Evolutionary conservation across 2,888 invertebrate genomes (phyloP).

Genomic region (Drosophila sordidapex): DNA sequence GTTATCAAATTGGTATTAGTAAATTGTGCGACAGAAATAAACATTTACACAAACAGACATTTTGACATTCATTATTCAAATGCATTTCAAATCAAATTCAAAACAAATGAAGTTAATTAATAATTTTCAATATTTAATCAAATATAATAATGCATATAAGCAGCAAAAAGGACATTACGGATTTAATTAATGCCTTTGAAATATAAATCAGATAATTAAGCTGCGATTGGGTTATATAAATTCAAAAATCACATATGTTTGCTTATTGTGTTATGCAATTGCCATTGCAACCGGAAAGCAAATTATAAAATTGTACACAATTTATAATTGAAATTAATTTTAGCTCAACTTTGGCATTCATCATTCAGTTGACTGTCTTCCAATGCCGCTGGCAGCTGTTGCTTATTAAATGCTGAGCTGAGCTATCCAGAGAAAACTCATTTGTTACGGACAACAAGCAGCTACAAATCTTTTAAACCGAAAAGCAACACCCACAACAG

Average conservation of each 20-base stretch:
- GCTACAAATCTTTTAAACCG: slow-evolving; percentile 69
- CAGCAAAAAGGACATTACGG: not conserved
- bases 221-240: not conserved
- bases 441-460: slow-evolving; percentile 58
- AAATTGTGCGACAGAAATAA: not conserved
- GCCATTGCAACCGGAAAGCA: not conserved
- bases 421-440: slow-evolving; percentile 42
- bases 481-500: slow-evolving; percentile 47
- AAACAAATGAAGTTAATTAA: not conserved
- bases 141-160: not conserved
- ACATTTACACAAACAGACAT: not conserved
- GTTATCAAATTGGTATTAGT: not conserved
- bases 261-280: not conserved
- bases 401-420: slow-evolving; percentile 48
- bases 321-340: slow-evolving; percentile 66
- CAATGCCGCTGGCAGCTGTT: slow-evolving; percentile 51
- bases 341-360: slow-evolving; percentile 32
- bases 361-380: slow-evolving; percentile 28
- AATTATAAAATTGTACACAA: slow-evolving; percentile 49
- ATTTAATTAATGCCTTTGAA: not conserved
- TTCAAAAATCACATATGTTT: not conserved
- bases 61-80: not conserved
- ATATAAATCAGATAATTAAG: not conserved
- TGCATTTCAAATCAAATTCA: not conserved
- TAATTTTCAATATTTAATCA: not conserved